Evolutionary conservation across 2,113 vertebrate species (phyloP), one percentile per base, ranked within the genome.

Genomic region (Sialia sialis): DNA sequence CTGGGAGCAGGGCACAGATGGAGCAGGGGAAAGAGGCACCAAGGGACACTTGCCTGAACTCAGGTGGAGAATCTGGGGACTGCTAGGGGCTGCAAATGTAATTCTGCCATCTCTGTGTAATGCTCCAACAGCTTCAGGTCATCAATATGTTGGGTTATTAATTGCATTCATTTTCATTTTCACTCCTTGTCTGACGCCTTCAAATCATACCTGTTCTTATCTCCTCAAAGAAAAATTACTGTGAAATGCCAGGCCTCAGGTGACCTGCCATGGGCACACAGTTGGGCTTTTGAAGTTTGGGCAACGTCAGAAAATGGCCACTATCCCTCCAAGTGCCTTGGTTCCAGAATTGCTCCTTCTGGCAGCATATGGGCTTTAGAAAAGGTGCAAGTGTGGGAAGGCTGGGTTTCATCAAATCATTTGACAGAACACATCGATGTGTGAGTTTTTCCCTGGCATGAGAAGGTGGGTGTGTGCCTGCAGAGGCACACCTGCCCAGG

Each of bases 241-340:
- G 77, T 22, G 43, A 38, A 66, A 64, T 21, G 11, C n/a, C 30
- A 38, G 25, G 39, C 43, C 34, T 73, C 30, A 19, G 11, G 38
- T 91, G 48, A 23, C 30, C 19, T 63, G 59, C 49, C 12, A 0
- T 16, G 43, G 36, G 3, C 36, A 9, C 4, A 2, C 2, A 55
- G 56, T 7, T 41, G 56, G 26, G 34, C 54, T 72, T 52, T 77
- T 44, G 1, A 16, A 30, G 76, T 51, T 48, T 36, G 56, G 34
- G 2, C 21, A 41, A 1, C 0, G 0, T 26, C 16, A 60, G 44
- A 15, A 64, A 68, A 41, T 9, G 20, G 38, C 26, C 10, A 3
- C 79, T 56, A 58, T 49, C 20, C 20, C 44, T 20, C 21, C 30
- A 11, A 22, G 16, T 46, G 69, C 27, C n/a, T 27, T 17, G 26